Evolutionary conservation across 2,797 vertebrate species (phyloP).

Genomic region (Enteromius paludinosus): DNA sequence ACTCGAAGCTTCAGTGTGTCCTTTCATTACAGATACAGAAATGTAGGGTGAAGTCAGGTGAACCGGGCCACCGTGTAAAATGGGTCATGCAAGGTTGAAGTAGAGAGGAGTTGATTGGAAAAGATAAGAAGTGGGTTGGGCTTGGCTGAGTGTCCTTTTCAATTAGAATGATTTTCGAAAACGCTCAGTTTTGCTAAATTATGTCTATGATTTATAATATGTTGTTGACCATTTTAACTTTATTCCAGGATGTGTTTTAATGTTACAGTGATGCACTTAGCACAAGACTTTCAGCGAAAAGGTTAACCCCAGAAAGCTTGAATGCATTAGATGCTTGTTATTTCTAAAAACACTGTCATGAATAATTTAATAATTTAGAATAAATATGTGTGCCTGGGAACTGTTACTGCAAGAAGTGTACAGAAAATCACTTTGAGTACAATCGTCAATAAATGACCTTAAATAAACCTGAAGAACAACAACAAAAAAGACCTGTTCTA

Average conservation of each 20-base stretch:
- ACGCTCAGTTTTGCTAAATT: neutral
- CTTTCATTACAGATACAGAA: slow-evolving; percentile 6
- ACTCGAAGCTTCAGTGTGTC: neutral
- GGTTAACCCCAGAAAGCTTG: neutral
- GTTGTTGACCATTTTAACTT: neutral
- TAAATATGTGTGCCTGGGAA: neutral
- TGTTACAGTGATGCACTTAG: neutral
- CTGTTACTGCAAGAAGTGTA: neutral
- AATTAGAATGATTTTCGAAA: neutral
- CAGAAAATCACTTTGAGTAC: neutral
- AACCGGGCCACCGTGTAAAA: neutral
- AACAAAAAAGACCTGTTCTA: neutral
- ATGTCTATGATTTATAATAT: neutral
- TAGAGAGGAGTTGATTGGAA: neutral
- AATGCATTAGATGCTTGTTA: neutral
- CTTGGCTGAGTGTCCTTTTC: neutral
- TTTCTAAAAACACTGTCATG: neutral
- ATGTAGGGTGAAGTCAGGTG: slow-evolving; percentile 10
- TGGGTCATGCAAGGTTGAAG: neutral
- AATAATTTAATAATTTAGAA: neutral
- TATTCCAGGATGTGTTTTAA: neutral
- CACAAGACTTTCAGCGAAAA: neutral
- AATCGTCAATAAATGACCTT: neutral
- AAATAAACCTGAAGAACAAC: neutral
- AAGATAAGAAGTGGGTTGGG: neutral